Conservation (phyloP, 2,888 invertebrate species). For the Coronaproctus castanopsis region DNA sequence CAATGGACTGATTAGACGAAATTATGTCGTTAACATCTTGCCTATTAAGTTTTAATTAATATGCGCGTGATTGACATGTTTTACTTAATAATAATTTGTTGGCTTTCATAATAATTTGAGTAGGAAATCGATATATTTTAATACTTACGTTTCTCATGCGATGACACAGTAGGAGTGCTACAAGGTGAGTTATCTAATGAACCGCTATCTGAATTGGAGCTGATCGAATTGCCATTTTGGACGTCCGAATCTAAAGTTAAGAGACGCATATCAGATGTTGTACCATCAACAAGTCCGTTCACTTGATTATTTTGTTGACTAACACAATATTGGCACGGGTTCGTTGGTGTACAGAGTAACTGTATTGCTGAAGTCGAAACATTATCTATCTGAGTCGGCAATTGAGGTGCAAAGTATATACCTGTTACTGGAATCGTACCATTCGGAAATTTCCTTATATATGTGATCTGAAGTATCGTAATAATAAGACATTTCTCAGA, state of each 20-base stretch:
- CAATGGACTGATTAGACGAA: too few relatives aligned
- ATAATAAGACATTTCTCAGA: too few relatives aligned
- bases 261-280: neutral
- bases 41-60: too few relatives aligned
- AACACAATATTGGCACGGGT: neutral
- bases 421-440: neutral
- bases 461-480: too few relatives aligned
- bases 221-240: conserved; percentile 2
- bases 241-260: conserved; percentile 1
- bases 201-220: conserved; percentile 17
- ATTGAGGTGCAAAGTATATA: conserved; percentile 6
- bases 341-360: neutral
- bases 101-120: too few relatives aligned
- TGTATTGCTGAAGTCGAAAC: too few relatives aligned
- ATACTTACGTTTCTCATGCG: neutral
- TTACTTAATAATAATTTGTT: too few relatives aligned
- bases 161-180: neutral
- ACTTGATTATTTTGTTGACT: neutral
- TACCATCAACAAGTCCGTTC: neutral
- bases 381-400: too few relatives aligned
- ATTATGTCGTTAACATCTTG: too few relatives aligned
- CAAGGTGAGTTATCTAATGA: conserved; percentile 18
- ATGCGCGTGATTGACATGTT: too few relatives aligned
- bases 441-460: neutral
- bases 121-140: neutral